Evolutionary conservation across 2,797 vertebrate species (phyloP).

Genomic region (Siniperca undulata): DNA sequence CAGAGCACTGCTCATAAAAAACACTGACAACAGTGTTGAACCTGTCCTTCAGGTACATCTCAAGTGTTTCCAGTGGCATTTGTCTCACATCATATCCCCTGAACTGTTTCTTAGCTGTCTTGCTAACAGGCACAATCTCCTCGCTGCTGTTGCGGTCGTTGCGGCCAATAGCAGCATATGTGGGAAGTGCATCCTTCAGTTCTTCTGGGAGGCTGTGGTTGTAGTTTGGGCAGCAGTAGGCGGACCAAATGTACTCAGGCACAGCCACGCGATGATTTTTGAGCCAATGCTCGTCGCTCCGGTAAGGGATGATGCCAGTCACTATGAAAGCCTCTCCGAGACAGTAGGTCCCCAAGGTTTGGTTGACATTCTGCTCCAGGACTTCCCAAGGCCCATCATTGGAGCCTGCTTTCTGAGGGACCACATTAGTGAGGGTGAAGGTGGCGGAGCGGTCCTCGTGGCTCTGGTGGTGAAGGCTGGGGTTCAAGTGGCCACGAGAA

Average conservation of each 20-base stretch:
- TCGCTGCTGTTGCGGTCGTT: conserved; percentile 82
- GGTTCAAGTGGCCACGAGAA: conserved; percentile 82
- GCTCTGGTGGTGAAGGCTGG: conserved; percentile 78
- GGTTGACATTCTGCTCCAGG: conserved; percentile 71
- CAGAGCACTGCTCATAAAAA: conserved; percentile 76
- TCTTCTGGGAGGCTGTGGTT: conserved; percentile 66
- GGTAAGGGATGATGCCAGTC: conserved; percentile 81
- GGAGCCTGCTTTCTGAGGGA: conserved; percentile 77
- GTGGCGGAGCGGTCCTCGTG: conserved; percentile 64
- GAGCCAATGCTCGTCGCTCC: conserved; percentile 70
- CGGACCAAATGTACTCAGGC: conserved; percentile 84
- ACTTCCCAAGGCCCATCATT: conserved; percentile 79
- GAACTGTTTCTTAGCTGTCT: conserved; percentile 30
- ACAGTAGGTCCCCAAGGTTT: conserved; percentile 65
- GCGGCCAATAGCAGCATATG: conserved; percentile 80
- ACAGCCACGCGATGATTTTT: conserved; percentile 77
- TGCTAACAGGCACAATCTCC: conserved; percentile 79
- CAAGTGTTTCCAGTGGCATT: conserved; percentile 73
- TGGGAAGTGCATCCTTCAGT: conserved; percentile 66
- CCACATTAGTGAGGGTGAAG: conserved; percentile 84
- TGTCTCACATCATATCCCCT: conserved; percentile 76
- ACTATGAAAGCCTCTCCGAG: conserved; percentile 75
- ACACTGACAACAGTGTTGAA: conserved; percentile 64
- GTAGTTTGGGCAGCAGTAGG: conserved; percentile 82
- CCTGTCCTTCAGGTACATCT: conserved; percentile 73